Evolutionary conservation across 2,797 vertebrate species (phyloP).

Genomic region (Gallinago solitaria): DNA sequence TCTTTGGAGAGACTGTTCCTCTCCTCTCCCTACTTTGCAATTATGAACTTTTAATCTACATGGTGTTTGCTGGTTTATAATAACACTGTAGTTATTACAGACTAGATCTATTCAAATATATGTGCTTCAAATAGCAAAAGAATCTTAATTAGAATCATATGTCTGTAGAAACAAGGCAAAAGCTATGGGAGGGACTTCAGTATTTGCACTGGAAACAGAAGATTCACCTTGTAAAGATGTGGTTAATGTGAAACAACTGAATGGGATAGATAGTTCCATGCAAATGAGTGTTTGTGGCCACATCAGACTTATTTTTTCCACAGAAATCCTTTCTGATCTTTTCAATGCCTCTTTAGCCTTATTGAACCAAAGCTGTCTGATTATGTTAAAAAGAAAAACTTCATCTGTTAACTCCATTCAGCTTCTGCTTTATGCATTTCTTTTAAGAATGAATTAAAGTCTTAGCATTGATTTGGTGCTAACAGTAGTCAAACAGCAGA

Average conservation of each 20-base stretch:
- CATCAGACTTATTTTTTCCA: background rate
- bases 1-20: background rate
- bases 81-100: background rate
- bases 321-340: background rate
- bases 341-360: background rate
- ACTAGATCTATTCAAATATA: background rate
- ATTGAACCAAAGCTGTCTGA: background rate
- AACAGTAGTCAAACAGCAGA: background rate
- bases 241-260: background rate
- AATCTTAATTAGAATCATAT: background rate
- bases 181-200: background rate
- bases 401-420: background rate
- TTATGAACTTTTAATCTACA: background rate
- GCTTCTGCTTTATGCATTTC: background rate
- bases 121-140: background rate
- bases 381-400: background rate
- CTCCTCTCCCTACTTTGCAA: fast-evolving
- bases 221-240: background rate
- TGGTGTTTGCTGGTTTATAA: background rate
- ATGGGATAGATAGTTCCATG: background rate
- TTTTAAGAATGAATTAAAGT: background rate
- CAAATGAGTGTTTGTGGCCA: background rate
- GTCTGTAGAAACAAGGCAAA: background rate
- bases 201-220: background rate
- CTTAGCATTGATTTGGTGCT: background rate